Evolutionary conservation across 2,888 invertebrate species (phyloP), one percentile per base, ranked within the genome.

Genomic region (Platycheirus rosarum): DNA sequence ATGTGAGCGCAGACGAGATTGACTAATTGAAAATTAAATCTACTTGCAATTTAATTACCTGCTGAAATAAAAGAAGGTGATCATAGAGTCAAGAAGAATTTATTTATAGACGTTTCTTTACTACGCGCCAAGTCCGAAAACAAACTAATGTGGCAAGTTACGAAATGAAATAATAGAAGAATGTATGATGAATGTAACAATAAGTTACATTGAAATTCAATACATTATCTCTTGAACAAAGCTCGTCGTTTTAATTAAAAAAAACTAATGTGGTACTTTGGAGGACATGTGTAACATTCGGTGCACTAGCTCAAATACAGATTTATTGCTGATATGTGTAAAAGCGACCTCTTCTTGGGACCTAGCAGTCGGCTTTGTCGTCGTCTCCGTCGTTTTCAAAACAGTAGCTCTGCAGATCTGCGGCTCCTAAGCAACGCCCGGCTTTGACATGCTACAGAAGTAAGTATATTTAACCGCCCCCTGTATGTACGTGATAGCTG

Each of bases 21-120:
- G 77, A 84, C 82, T 84, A 84, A 84, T 77, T 84, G 82, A 84
- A 84, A 84, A 84, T 77, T 73, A 78, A 84, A 84, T 73, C 82
- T 73, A 77, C 73, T 73, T 84, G 77, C 73, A 69, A 77, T 84
- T 84, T 84, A 84, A 84, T 84, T 84, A 84, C 77, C 69, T 65
- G 73, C 53, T 77, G 68, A 77, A 77, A 73, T 76, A 73, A 77
- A 77, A 69, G 77, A 70, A 77, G 75, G 73, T 73, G 77, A 77
- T 73, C 63, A 65, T 6, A 23, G 69, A 57, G 63, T 73, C 73
- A 55, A 77, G 76, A 82, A 66, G 82, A 23, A 4, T 23, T 23
- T n/a, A n/a, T n/a, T n/a, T n/a, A n/a, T n/a, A n/a, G n/a, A n/a
- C n/a, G n/a, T n/a, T n/a, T n/a, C n/a, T n/a, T n/a, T n/a, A n/a